These are phyloP conservation scores for Poeciliopsis infans DNA, from an alignment of 2,797 vertebrate species.

Conservation along the genomic window DNA sequence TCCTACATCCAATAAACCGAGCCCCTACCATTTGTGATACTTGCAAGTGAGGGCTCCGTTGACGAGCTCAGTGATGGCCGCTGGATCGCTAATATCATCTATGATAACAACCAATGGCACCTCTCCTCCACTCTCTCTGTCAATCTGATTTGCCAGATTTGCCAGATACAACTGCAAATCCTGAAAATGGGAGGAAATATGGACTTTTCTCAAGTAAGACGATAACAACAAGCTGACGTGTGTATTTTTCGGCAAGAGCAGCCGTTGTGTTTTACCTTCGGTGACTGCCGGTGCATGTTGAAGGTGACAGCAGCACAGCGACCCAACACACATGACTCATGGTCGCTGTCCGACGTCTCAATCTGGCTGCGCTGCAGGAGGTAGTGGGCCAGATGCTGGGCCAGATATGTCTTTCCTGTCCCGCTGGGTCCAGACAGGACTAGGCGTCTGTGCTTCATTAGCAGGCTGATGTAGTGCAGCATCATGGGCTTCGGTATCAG, in stretches of 20 bases:
- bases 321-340: conserved; percentile 37
- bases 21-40: conserved; percentile 96
- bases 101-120: conserved; percentile 93
- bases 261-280: conserved; percentile 82
- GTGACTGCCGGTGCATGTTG: conserved; percentile 96
- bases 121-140: conserved; percentile 88
- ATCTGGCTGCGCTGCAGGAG: conserved; percentile 89
- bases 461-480: conserved; percentile 94
- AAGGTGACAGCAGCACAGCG: conserved; percentile 83
- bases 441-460: conserved; percentile 93
- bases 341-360: conserved; percentile 79
- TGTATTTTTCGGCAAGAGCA: neutral
- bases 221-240: neutral
- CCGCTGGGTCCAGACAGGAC: conserved; percentile 94
- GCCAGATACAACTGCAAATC: conserved; percentile 95
- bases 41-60: conserved; percentile 97
- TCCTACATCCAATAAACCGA: neutral
- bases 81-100: conserved; percentile 90
- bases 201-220: neutral
- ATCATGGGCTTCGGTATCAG: conserved; percentile 97
- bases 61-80: conserved; percentile 91
- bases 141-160: conserved; percentile 94
- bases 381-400: conserved; percentile 91
- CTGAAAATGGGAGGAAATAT: conserved; percentile 67
- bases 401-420: conserved; percentile 94